Conservation (phyloP, 2,888 invertebrate species). For the Hesperia comma region DNA sequence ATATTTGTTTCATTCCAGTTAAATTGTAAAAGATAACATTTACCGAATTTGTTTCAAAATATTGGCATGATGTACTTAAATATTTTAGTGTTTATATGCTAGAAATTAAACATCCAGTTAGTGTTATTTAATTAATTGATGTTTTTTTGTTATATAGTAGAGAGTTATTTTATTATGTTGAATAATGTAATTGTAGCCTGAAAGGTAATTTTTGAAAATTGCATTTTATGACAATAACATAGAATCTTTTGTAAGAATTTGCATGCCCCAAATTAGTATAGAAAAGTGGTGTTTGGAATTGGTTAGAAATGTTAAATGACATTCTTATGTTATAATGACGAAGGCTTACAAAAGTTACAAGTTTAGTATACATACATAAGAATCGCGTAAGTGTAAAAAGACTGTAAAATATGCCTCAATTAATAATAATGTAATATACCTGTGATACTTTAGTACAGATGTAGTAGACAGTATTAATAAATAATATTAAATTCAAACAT, state of each 20-base stretch:
- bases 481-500: slow-evolving; percentile 41
- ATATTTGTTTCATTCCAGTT: slow-evolving; percentile 2
- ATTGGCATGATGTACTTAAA: slow-evolving; percentile 6
- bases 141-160: slow-evolving; percentile 10
- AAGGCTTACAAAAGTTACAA: not conserved
- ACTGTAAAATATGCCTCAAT: slow-evolving; percentile 24
- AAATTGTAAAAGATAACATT: not conserved
- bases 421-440: slow-evolving; percentile 41
- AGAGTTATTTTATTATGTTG: slow-evolving; percentile 31
- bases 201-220: slow-evolving; percentile 26
- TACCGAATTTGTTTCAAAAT: slow-evolving; percentile 1
- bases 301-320: not conserved
- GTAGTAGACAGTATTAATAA: slow-evolving; percentile 31
- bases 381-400: slow-evolving; percentile 7
- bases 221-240: not conserved
- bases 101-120: not conserved
- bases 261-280: slow-evolving; percentile 5
- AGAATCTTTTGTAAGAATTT: not conserved
- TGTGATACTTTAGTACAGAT: slow-evolving; percentile 62
- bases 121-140: slow-evolving; percentile 6
- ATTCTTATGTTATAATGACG: not conserved
- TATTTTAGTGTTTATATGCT: not conserved
- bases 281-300: not conserved
- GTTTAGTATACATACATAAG: not conserved
- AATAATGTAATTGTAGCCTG: slow-evolving; percentile 33